Base-by-base conservation (phyloP, 92 coral and sea anemone genomes). In the Chrysogorgia sp. region DNA sequence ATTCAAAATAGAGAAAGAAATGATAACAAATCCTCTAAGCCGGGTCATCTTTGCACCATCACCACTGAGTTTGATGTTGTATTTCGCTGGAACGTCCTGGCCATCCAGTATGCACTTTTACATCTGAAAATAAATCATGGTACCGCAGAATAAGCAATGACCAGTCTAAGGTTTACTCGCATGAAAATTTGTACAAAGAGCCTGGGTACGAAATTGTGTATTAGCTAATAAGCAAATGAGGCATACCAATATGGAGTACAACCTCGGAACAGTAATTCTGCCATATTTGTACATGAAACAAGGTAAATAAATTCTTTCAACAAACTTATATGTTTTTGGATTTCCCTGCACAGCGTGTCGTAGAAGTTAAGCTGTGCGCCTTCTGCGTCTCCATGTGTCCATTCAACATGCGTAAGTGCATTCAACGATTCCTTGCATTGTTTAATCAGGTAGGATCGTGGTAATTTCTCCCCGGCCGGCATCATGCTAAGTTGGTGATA, bases 301-400 rank as follows among this genome's bases (percentile, higher is more conserved):
- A 60, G 66, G 66, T 60, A 60, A 60, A 60, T 60, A 60, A 60
- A 60, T 60, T 26, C 2, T 60, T 60, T 60, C 34, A 20, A 60
- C 37, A 60, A 64, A 64, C 71, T 64, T 64, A 64, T 48, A 64
- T 64, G 71, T 40, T 64, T 64, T 64, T 64, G 71, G 71, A 64
- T 64, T 64, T 64, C 71, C 47, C 52, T 34, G 52, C 71, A 64
- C 48, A 64, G 43, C 34, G 71, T 64, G 28, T 64, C n/a, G 50
- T 17, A 34, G 29, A 64, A 63, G 31, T 63, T 63, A 34, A 63
- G 69, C 31, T 63, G 69, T 30, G 69, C 69, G 25, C 74, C 74
- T 67, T 67, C 74, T 37, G 74, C 53, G 26, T 22, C 55, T 19
- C 74, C 57, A 41, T 30, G 74, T 67, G 74, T 67, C 55, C 37